Base-by-base conservation (phyloP, 2,797 vertebrate species). In the Coendou prehensilis region DNA sequence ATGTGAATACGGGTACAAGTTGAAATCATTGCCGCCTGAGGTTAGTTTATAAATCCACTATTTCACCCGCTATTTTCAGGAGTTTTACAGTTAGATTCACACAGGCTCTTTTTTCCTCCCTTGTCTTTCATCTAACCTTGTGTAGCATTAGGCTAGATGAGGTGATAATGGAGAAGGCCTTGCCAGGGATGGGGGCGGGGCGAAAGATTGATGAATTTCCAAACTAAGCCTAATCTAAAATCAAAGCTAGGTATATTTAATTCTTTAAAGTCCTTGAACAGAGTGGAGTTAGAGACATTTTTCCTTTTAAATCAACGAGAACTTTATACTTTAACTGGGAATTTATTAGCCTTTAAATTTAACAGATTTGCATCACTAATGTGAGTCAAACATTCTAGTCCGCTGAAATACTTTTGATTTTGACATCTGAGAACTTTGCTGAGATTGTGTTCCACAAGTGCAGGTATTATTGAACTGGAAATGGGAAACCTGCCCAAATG, bases 381-480 rank as follows among this genome's bases (percentile, higher is more conserved):
- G 18, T 57, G 59, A 96, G n/a, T 79, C 52, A 97, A 96, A 92
- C 30, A 76, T 90, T 94, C 20, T 69, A 82, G 8, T 41, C 59
- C 87, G 69, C 63, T 92, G 54, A 92, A 95, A 97, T 75, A 84
- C n/a, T 95, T 96, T 64, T 64, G 75, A 86, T 93, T 97, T 96
- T 95, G 88, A 26, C 63, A 89, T 96, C n/a, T 83, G 52, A 94
- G 73, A 92, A 83, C 73, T 89, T 76, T 87, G 52, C n/a, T 80
- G 80, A 52, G 54, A 75, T 87, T 94, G 64, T 91, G 47, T 76
- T 94, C 59, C 37, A 23, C 73, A 84, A 9, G 0, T 89, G 41
- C 57, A 94, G 79, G 64, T 94, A 85, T 93, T 97, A 83, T 92
- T 95, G 71, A 94, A 91, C 33, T 93, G 61, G 79, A 95, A 97